Base-by-base conservation (phyloP, 2,113 vertebrate species). In the Chiloscyllium plagiosum region DNA sequence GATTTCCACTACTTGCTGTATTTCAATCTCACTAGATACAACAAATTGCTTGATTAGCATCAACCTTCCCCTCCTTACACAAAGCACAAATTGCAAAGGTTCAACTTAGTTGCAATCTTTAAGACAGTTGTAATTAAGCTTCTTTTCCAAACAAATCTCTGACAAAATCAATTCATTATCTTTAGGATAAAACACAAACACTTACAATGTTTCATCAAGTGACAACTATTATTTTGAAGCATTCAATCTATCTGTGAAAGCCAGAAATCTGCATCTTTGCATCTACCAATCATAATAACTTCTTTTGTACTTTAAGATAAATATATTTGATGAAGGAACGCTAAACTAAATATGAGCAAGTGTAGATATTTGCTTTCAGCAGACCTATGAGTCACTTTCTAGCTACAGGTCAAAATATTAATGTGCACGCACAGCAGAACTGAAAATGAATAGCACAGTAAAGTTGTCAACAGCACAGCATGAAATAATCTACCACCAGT, bases 391-490 rank as follows among this genome's bases (percentile, higher is more conserved):
- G 61, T 42, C 33, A 22, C 17, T 37, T 66, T 68, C 89, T 37
- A 61, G 22, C 65, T 93, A 93, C 61, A 22, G 33, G 89, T n/a
- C n/a, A 93, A 93, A 93, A 93, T 93, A 65, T 66, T 93, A 37
- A 68, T 93, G 56, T 42, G n/a, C n/a, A 37, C 8, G 17, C n/a
- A 66, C 89, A 22, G 5, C 61, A 93, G 33, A 10, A 65, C n/a
- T 93, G 61, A 93, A 93, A 68, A 93, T 93, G 56, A 66, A 65
- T 93, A 66, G 61, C 89, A 0, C n/a, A 19, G 61, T 93, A 93
- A 93, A 93, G 61, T 22, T 93, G n/a, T 93, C 89, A 93, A 66
- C 89, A 93, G 33, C 89, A 66, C 89, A 93, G 89, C 89, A 68
- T 37, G 89, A 17, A 93, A 66, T 15, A n/a, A 65, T 76, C 29